Base-by-base conservation (phyloP, 2,797 vertebrate genomes). In the Distichodus sexfasciatus region DNA sequence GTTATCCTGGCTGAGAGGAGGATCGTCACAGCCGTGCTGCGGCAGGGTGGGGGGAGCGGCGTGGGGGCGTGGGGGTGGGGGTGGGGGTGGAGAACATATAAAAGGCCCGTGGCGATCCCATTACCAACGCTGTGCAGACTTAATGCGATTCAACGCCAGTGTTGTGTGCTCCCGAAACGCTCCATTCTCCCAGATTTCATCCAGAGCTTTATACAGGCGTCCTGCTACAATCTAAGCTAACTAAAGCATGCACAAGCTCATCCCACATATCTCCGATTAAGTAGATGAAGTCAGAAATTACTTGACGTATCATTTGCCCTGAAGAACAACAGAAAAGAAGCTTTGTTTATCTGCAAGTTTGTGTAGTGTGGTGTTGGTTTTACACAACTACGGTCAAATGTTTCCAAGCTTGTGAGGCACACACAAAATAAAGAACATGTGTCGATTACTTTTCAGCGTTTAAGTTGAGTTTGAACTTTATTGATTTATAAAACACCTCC, bases 71-170 rank as follows among this genome's bases (percentile, higher is more conserved):
- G 71, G 48, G 66, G 33, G 67, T 15, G 55, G 66, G 72, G 43
- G 46, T 48, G 59, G 69, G 76, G 62, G 64, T 67, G 70, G 72
- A 47, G 72, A 75, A 77, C 72, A 79, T 75, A 77, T n/a, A n/a
- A n/a, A 81, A 81, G 73, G 79, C 69, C 79, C 79, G 65, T 83
- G 78, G 76, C 74, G 78, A 83, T 83, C 79, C 76, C 79, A 81
- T 83, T 83, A 81, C 72, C 72, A 66, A 66, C 55, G 65, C 69
- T 75, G 77, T 70, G 76, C 69, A 73, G 64, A 73, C 70, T 83
- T 80, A 81, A 83, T 83, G 72, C 78, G 76, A 83, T 80, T 81
- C 76, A 76, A 70, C 71, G 75, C 77, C 74, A 66, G 79, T 75
- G 76, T 70, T 78, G 71, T 77, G 76, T 76, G 72, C 74, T 72